Evolutionary conservation across 2,797 vertebrate genomes (phyloP), one percentile per base, ranked within the genome.

Genomic region (Dicrostonyx torquatus): DNA sequence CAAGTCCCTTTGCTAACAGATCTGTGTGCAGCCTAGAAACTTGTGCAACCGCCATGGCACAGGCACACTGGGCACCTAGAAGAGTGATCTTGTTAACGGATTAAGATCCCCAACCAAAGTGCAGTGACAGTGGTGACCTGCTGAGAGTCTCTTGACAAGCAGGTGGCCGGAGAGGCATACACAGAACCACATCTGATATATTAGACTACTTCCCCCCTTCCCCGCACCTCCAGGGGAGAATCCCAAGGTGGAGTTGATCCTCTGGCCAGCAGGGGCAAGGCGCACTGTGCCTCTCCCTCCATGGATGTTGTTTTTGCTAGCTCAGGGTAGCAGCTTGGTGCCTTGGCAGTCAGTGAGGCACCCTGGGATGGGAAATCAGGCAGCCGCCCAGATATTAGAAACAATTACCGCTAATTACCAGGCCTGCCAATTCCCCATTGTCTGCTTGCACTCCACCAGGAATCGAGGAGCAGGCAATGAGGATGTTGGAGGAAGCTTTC

Each of bases 331-430:
- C 78, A 94, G 72, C 87, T 66, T 96, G 83, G 80, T 72, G 64
- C 5, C 0, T 96, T 97, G 95, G 95, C 96, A 97, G 96, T 80
- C 34, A 13, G 93, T 0, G 5, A 97, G 95, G 95, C 97, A 95
- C 96, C 96, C 94, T 95, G 95, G 95, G 94, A 82, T 55, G 0
- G 5, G 91, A 94, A 93, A 90, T 94, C 96, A 95, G 95, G 97
- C 97, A 97, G 93, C 96, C 6, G 31, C 91, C 95, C 93, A 94
- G 94, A 86, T 73, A 85, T 95, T 97, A 91, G 94, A 88, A 62
- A 37, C 93, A 95, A 90, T 76, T 37, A 98, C 91, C 1, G 58
- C 72, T 93, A 96, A 82, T 93, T 97, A 95, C 89, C 97, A 96
- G 78, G 95, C 72, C 58, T 0, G 1, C 96, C 90, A 88, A 88